A percentile compares a stretch with the other conserved stretches of the same genome.
phyloP scores from a whole-genome alignment of 2,888 invertebrate species.

The Schrankia costaestrigalis region DNA sequence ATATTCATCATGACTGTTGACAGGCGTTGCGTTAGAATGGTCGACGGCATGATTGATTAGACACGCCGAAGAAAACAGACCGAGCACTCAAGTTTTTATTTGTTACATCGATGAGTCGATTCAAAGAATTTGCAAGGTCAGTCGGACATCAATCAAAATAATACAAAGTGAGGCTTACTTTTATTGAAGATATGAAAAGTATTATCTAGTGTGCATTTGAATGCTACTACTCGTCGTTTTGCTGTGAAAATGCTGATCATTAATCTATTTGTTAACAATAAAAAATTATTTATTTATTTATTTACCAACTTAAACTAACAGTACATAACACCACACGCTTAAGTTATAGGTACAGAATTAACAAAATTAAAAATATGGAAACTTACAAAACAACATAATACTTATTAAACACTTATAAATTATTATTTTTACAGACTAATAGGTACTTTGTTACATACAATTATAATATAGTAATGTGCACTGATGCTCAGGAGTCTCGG shows the following conservation, averaged over 20 bases:
- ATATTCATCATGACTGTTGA: constrained; percentile 55
- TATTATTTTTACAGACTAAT: too few relatives aligned
- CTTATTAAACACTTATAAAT: too few relatives aligned
- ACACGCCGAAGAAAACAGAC: constrained; percentile 42
- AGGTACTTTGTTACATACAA: too few relatives aligned
- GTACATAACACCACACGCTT: too few relatives aligned
- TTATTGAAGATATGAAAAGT: constrained; percentile 14
- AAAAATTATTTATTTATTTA: too few relatives aligned
- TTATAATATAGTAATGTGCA: too few relatives aligned
- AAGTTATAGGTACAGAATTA: too few relatives aligned
- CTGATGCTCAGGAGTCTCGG: too few relatives aligned
- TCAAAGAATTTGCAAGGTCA: constrained; percentile 32
- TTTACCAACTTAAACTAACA: too few relatives aligned
- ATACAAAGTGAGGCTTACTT: constrained; percentile 21
- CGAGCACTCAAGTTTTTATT: constrained; percentile 32
- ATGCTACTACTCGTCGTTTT: constrained; percentile 30
- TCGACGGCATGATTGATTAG: constrained; percentile 47
- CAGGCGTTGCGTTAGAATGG: constrained; percentile 47
- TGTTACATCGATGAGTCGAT: constrained; percentile 15
- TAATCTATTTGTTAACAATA: too few relatives aligned
- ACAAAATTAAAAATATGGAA: too few relatives aligned
- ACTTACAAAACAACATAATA: too few relatives aligned
- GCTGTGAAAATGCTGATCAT: constrained; percentile 27
- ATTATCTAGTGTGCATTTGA: constrained; percentile 15
- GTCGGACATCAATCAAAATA: constrained; percentile 33